Conservation (phyloP, 2,888 invertebrate genomes). For the Hecatera dysodea region DNA sequence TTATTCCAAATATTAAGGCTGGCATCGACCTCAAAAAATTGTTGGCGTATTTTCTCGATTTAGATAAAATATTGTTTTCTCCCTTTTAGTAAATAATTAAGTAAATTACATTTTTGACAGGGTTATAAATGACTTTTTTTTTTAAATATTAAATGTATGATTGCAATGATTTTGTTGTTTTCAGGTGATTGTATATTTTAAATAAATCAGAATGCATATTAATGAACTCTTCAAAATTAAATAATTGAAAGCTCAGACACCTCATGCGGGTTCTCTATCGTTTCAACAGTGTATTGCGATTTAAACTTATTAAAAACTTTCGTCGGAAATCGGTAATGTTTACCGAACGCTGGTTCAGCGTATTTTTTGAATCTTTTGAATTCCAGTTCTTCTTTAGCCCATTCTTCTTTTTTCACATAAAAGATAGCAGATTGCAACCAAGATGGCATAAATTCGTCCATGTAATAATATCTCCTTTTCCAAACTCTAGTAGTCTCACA, state of each 20-base stretch:
- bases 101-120: too few relatives aligned
- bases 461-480: conserved; percentile 78
- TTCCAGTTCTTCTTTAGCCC: conserved; percentile 77
- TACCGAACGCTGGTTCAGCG: conserved; percentile 79
- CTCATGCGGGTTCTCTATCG: neutral
- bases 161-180: too few relatives aligned
- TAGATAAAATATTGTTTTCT: too few relatives aligned
- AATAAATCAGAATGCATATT: neutral
- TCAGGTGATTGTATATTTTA: neutral
- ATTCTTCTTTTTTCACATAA: conserved; percentile 75
- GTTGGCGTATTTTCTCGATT: too few relatives aligned
- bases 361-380: conserved; percentile 74
- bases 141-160: too few relatives aligned
- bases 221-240: neutral
- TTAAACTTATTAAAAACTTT: conserved; percentile 70
- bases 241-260: conserved; percentile 36
- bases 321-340: conserved; percentile 75
- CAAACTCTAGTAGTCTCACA: conserved; percentile 78
- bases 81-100: too few relatives aligned
- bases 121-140: too few relatives aligned
- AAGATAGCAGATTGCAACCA: conserved; percentile 75
- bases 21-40: too few relatives aligned
- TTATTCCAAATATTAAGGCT: too few relatives aligned
- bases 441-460: conserved; percentile 79
- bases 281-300: conserved; percentile 70